phyloP scores from a whole-genome alignment of 2,797 vertebrate species.

The Falco berigora region DNA sequence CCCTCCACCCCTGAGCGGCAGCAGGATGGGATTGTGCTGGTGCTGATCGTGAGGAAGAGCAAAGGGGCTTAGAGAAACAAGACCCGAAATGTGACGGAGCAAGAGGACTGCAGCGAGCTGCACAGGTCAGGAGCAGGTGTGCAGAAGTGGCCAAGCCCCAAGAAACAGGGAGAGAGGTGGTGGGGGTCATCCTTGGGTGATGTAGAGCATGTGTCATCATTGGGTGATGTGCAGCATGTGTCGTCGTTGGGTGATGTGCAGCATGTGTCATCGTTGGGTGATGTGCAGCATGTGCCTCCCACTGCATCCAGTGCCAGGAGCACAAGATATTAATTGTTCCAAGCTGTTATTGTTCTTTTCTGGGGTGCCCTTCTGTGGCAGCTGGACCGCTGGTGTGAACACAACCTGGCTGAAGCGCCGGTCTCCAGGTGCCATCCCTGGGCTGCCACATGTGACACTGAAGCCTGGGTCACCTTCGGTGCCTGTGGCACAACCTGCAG shows the following conservation, averaged over 20 bases:
- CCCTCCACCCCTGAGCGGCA: neutral
- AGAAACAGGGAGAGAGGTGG: neutral
- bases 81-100: neutral
- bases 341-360: neutral
- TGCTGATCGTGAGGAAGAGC: neutral
- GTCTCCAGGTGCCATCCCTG: rapidly evolving
- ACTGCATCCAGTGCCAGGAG: neutral
- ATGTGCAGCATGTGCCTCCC: neutral
- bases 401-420: neutral
- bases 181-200: neutral
- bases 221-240: neutral
- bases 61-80: neutral
- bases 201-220: neutral
- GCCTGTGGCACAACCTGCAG: neutral
- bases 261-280: no score
- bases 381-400: neutral
- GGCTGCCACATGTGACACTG: neutral
- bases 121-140: no score
- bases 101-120: neutral
- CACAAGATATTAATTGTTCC: neutral
- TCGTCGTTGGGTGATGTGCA: neutral
- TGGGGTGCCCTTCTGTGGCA: neutral
- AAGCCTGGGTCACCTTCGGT: neutral
- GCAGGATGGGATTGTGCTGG: neutral
- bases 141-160: neutral